Evolutionary conservation across 2,113 vertebrate genomes (phyloP).

Genomic region (Canis aureus): DNA sequence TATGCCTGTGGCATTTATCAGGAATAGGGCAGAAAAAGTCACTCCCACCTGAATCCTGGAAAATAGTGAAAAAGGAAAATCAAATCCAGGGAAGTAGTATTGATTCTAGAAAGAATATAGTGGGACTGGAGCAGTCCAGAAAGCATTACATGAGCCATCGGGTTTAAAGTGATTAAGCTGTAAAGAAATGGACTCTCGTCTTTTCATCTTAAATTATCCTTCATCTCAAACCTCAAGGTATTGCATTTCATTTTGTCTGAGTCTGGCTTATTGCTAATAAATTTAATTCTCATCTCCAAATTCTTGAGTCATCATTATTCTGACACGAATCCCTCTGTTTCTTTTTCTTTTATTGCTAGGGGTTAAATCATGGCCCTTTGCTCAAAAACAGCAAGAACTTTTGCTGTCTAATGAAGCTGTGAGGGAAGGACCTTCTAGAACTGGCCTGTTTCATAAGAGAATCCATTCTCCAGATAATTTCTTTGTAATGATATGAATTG

Average conservation of each 20-base stretch:
- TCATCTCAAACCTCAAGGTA: not conserved
- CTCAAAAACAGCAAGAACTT: not conserved
- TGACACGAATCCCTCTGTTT: not conserved
- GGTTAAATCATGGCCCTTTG: conserved; percentile 21
- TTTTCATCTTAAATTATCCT: conserved; percentile 52
- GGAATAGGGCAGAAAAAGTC: not conserved
- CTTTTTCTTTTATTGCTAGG: conserved; percentile 21
- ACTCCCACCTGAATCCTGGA: not conserved
- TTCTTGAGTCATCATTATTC: conserved; percentile 42
- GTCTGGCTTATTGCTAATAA: conserved; percentile 13
- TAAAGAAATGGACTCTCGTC: conserved; percentile 18
- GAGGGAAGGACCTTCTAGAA: not conserved
- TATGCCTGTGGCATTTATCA: conserved; percentile 12
- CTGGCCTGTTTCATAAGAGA: conserved; percentile 23
- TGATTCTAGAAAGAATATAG: conserved; percentile 30
- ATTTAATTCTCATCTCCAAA: conserved; percentile 39
- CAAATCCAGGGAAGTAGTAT: not conserved
- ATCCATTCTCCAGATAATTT: not conserved
- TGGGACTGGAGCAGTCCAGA: not conserved
- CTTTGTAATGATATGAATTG: not conserved
- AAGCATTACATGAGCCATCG: not conserved
- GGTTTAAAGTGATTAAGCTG: not conserved
- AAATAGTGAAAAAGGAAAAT: conserved; percentile 33
- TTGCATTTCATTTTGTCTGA: conserved; percentile 43
- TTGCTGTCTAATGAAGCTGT: not conserved